Evolutionary conservation across 2,888 invertebrate genomes (phyloP), one percentile per base, ranked within the genome.

Genomic region (Caenorhabditis virilis): DNA sequence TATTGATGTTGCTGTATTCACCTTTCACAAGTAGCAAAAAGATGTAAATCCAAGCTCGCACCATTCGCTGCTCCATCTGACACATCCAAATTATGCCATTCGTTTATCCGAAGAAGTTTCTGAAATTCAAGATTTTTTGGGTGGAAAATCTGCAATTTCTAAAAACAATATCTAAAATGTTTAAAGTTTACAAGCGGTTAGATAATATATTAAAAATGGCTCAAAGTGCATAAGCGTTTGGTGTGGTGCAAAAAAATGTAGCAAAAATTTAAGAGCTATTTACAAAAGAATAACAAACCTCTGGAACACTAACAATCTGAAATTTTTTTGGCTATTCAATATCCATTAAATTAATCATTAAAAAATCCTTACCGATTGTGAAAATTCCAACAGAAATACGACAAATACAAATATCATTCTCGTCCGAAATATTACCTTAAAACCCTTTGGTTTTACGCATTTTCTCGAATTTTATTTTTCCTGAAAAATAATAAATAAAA

Each of bases 11-110:
- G 3, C 2, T 35, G 18, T 22, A 36, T 39, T 42, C 13, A 63
- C 64, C 51, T 58, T 64, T 64, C 54, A 48, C 64, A 64, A 4
- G 58, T 58, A n/a, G 64, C 64, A 55, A 64, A 64, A n/a, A 64
- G 20, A 43, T 64, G 58, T 30, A 64, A 42, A 42, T 64, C 64
- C 11, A 63, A 23, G 9, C n/a, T n/a, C n/a, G n/a, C n/a, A n/a
- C n/a, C n/a, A 62, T 39, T 35, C 41, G 39, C 43, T n/a, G 16
- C 36, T 30, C 53, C 63, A 11, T 49, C 35, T 22, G 42, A 23
- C 7, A 42, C 23, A 11, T 42, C 23, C 23, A 42, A 15, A 7
- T 42, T 23, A 42, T 64, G 58, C 64, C 64, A 64, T 50, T 64
- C 58, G 36, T 64, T 64, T 26, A 64, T 51, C 25, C 64, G 58